Conservation (phyloP, 2,888 invertebrate species). For the Xestia c-nigrum region DNA sequence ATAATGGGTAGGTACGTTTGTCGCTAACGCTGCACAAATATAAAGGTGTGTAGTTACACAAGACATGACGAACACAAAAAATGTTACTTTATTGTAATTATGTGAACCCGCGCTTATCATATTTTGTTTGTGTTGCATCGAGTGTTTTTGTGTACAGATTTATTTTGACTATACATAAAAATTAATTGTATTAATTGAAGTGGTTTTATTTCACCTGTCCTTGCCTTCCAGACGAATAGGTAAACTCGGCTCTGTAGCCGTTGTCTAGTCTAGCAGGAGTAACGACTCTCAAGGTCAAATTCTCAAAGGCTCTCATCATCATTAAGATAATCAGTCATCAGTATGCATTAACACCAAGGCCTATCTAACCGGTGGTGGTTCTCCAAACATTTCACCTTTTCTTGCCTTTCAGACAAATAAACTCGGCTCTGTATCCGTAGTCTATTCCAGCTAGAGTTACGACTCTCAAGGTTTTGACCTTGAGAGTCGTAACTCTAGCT, state of each 20-base stretch:
- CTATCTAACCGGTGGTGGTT: background rate
- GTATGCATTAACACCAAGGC: background rate
- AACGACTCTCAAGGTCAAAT: background rate
- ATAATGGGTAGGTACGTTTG: slow-evolving; percentile 35
- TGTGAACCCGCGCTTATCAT: slow-evolving; percentile 49
- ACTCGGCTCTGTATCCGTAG: no score
- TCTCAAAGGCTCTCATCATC: background rate
- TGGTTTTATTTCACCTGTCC: slow-evolving; percentile 56
- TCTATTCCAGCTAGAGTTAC: no score
- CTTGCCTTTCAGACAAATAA: no score
- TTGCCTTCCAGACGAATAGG: background rate
- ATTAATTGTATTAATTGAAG: slow-evolving; percentile 64
- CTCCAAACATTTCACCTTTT: no score
- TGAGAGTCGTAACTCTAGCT: no score
- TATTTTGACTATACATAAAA: slow-evolving; percentile 66
- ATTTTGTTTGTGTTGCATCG: slow-evolving; percentile 51
- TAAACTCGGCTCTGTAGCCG: background rate
- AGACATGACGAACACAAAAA: slow-evolving; percentile 42
- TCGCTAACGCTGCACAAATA: slow-evolving; percentile 60
- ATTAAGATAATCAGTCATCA: background rate
- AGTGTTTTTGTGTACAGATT: slow-evolving; percentile 63
- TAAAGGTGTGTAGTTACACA: slow-evolving; percentile 41
- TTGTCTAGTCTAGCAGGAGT: background rate
- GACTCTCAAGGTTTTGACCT: no score
- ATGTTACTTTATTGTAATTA: slow-evolving; percentile 43